These are phyloP conservation scores for Eulacestoma nigropectus DNA, from an alignment of 2,113 vertebrate genomes.

Conservation along the genomic window DNA sequence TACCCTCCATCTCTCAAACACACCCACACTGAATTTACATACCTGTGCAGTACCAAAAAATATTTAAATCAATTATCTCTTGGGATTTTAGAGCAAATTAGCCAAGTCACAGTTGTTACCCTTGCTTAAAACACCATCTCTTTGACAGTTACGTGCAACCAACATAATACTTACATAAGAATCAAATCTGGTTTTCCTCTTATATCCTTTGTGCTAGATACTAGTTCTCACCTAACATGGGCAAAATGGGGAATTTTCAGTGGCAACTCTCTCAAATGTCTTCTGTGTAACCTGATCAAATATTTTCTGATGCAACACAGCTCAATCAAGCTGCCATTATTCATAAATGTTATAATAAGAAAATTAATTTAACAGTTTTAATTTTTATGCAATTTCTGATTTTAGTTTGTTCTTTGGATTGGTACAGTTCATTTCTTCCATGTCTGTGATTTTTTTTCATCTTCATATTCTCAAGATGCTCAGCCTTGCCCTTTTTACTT, in stretches of 20 bases:
- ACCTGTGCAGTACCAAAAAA: not conserved
- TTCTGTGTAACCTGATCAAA: not conserved
- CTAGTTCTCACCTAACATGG: not conserved
- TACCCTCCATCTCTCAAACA: not conserved
- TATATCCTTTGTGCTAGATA: not conserved
- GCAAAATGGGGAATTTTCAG: not conserved
- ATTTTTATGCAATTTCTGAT: not conserved
- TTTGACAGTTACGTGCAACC: not conserved
- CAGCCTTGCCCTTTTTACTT: not conserved
- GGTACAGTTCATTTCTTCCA: not conserved
- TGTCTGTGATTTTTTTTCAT: not conserved
- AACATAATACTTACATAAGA: not conserved
- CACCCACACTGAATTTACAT: not conserved
- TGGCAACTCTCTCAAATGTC: not conserved
- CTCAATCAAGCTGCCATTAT: not conserved
- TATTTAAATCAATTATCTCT: not conserved
- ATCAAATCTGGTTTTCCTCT: not conserved
- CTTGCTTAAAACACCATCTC: not conserved
- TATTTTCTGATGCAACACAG: not conserved
- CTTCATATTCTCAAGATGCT: not conserved
- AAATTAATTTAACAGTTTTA: not conserved
- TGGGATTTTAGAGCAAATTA: not conserved
- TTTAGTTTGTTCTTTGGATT: not conserved
- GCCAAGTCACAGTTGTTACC: not conserved
- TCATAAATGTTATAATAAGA: not conserved